Percentiles rank a stretch among this genome's conserved stretches.
Conservation (phyloP, 2,113 vertebrate genomes). For the Hydrolagus affinis region DNA sequence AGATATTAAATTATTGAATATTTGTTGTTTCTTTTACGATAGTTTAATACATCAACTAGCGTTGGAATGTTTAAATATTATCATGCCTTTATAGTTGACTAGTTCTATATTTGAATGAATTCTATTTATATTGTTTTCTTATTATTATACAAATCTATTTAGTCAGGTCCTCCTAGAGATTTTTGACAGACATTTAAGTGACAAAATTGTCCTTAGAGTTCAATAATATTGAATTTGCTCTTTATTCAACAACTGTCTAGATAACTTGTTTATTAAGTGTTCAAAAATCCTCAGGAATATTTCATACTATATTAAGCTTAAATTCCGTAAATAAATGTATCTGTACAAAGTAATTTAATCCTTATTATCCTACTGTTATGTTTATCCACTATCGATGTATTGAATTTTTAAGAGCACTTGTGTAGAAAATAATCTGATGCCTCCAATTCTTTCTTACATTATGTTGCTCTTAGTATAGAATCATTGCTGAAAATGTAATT, state of each 20-base stretch:
- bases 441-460: neutral
- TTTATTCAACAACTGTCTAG: neutral
- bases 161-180: neutral
- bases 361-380: neutral
- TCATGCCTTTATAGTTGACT: neutral
- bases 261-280: constrained; percentile 27
- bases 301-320: constrained; percentile 17
- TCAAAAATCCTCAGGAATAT: constrained; percentile 17
- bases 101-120: neutral
- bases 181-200: neutral
- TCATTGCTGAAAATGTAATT: neutral
- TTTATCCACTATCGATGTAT: neutral
- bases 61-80: neutral
- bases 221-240: neutral
- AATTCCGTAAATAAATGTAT: constrained; percentile 16
- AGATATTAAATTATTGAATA: neutral
- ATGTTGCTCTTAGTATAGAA: neutral
- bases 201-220: neutral
- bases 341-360: neutral
- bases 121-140: neutral
- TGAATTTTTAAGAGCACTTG: neutral
- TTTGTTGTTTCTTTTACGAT: neutral
- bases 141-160: neutral
- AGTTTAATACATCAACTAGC: neutral
- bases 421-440: neutral